phyloP scores from a whole-genome alignment of 2,113 vertebrate species.

The Colaptes auratus region DNA sequence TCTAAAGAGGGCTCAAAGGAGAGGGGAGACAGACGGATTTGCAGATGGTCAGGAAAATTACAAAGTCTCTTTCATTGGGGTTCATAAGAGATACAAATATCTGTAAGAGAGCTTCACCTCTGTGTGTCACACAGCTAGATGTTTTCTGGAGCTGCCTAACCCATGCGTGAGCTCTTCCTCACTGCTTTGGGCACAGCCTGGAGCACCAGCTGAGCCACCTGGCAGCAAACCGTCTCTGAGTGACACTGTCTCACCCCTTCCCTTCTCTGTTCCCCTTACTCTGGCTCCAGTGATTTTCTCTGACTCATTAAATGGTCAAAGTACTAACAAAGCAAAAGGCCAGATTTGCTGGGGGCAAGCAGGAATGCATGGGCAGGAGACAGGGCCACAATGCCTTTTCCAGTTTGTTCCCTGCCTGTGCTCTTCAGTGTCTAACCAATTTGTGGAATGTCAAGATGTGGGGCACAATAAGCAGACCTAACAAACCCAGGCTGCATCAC shows the following conservation, averaged over 20 bases:
- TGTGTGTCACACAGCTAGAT: background rate
- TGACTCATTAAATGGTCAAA: background rate
- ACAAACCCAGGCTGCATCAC: background rate
- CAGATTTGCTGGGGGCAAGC: background rate
- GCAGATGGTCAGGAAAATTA: no score
- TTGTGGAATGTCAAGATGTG: no score
- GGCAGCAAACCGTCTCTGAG: background rate
- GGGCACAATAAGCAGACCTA: background rate
- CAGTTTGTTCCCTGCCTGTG: background rate
- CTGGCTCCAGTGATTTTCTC: background rate
- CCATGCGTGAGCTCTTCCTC: background rate
- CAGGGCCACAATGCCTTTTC: background rate
- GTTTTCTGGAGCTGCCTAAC: background rate
- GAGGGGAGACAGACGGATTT: background rate
- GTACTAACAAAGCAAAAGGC: background rate
- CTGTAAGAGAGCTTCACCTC: background rate
- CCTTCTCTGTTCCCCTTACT: background rate
- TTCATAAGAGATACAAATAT: background rate
- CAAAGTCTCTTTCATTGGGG: background rate
- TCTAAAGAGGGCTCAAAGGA: background rate
- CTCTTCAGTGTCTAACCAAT: background rate
- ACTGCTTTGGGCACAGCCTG: background rate
- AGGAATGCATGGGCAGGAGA: background rate
- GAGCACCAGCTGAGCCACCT: background rate
- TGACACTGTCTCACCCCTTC: accelerated